Percentiles rank a stretch among this genome's conserved stretches.
phyloP scores from a whole-genome alignment of 2,888 invertebrate species.

The Carabus problematicus region DNA sequence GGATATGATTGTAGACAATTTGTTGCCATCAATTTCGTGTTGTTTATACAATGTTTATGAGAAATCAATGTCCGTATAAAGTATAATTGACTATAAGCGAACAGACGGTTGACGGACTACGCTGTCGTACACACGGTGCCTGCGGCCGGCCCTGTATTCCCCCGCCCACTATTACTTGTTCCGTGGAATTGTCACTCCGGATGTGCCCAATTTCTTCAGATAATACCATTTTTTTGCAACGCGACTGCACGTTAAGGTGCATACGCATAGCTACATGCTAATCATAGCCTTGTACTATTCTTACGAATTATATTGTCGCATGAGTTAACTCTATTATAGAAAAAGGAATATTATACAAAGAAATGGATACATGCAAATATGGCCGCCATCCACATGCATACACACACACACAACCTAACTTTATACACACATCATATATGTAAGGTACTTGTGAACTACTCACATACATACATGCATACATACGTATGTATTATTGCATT shows the following conservation, averaged over 20 bases:
- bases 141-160: background rate
- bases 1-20: no score
- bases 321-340: conserved; percentile 39
- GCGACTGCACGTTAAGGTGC: conserved; percentile 19
- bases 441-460: conserved; percentile 8
- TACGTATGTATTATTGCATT: conserved; percentile 20
- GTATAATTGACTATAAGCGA: no score
- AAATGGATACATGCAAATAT: conserved; percentile 20
- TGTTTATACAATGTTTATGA: no score
- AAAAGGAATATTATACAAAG: conserved; percentile 29
- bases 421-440: background rate
- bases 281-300: conserved; percentile 10
- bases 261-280: conserved; percentile 19
- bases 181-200: conserved; percentile 32
- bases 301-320: conserved; percentile 40
- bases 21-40: no score
- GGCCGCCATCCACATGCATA: background rate
- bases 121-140: no score
- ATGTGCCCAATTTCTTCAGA: conserved; percentile 38
- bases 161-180: conserved; percentile 20
- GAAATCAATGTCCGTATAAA: no score
- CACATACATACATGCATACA: conserved; percentile 12
- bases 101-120: no score
- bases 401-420: background rate
- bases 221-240: conserved; percentile 38